Percentiles rank a stretch among this genome's conserved stretches.
Evolutionary conservation across 2,113 vertebrate species (phyloP).

Genomic region (Lampris incognitus): DNA sequence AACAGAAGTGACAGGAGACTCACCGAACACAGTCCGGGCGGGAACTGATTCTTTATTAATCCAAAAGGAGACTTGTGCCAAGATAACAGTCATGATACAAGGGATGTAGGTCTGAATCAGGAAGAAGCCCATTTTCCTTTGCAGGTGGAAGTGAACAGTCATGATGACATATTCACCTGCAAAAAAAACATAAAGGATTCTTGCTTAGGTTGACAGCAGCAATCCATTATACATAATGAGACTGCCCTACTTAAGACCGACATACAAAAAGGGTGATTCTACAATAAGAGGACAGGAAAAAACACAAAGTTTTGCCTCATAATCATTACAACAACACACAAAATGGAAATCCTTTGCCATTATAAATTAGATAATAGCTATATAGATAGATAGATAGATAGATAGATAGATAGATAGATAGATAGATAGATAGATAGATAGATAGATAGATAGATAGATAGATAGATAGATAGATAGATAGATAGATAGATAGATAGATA

Average conservation of each 20-base stretch:
- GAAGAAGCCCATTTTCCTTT: slow-evolving; percentile 99
- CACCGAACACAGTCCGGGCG: slow-evolving; percentile 96
- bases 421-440: too few relatives aligned
- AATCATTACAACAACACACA: not conserved
- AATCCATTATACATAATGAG: not conserved
- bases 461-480: too few relatives aligned
- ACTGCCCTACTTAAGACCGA: not conserved
- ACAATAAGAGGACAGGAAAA: too few relatives aligned
- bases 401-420: too few relatives aligned
- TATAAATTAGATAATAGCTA: too few relatives aligned
- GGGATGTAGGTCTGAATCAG: slow-evolving; percentile 98
- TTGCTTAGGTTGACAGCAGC: not conserved
- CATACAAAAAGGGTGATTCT: too few relatives aligned
- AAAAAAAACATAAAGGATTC: slow-evolving; percentile 42
- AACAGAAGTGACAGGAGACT: slow-evolving; percentile 57
- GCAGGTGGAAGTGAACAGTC: slow-evolving; percentile 97
- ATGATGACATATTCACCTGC: slow-evolving; percentile 97
- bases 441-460: too few relatives aligned
- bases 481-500: too few relatives aligned
- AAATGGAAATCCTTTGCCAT: too few relatives aligned
- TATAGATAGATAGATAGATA: too few relatives aligned
- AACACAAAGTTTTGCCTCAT: too few relatives aligned
- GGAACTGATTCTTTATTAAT: slow-evolving; percentile 98
- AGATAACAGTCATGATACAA: slow-evolving; percentile 97
- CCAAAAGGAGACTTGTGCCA: slow-evolving; percentile 98